phyloP scores from a whole-genome alignment of 2,113 vertebrate species.

The Stegostoma tigrinum region DNA sequence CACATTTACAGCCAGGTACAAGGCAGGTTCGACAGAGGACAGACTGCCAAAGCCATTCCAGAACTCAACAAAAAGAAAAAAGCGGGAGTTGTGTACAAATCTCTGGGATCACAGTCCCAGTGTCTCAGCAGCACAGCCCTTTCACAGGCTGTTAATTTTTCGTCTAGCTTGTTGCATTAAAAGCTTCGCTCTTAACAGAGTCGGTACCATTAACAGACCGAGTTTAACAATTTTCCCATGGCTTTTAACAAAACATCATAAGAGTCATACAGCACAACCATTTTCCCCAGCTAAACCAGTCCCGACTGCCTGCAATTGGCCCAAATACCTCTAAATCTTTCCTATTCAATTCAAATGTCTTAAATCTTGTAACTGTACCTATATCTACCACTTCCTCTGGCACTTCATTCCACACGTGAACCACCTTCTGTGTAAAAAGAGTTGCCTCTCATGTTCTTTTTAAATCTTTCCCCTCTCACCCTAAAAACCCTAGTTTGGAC shows the following conservation, averaged over 20 bases:
- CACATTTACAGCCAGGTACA: slow-evolving; percentile 74
- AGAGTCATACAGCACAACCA: too few relatives aligned
- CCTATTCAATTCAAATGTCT: too few relatives aligned
- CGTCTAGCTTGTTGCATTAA: neutral
- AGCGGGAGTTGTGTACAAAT: neutral
- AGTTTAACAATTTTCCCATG: neutral
- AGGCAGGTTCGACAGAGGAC: slow-evolving; percentile 68
- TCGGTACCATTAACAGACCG: neutral
- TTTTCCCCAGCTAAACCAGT: too few relatives aligned
- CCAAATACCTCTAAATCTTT: too few relatives aligned
- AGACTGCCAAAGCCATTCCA: slow-evolving; percentile 63
- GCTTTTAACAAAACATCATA: neutral
- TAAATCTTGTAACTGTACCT: too few relatives aligned
- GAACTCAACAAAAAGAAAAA: slow-evolving; percentile 39
- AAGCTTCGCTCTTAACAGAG: neutral
- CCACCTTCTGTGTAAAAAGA: too few relatives aligned
- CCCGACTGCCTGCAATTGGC: too few relatives aligned
- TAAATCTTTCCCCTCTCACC: too few relatives aligned
- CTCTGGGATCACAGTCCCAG: neutral
- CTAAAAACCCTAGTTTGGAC: too few relatives aligned
- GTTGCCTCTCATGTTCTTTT: too few relatives aligned
- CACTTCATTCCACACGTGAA: too few relatives aligned
- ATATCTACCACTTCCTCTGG: too few relatives aligned
- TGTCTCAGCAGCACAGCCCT: neutral
- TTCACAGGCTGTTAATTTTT: neutral